These are phyloP conservation scores for Myanophis thanlyinensis DNA, from an alignment of 2,113 vertebrate species.

Conservation along the genomic window DNA sequence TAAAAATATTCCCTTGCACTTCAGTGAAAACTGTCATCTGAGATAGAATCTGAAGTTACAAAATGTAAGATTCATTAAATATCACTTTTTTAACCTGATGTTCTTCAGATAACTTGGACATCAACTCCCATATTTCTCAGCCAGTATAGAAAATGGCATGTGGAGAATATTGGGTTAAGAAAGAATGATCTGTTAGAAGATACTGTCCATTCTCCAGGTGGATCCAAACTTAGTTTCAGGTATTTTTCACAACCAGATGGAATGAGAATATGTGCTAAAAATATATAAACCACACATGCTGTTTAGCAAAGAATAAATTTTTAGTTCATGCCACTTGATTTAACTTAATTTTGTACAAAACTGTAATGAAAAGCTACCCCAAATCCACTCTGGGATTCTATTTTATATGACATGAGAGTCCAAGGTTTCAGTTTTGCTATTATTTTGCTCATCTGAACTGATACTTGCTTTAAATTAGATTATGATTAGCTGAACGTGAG, in stretches of 20 bases:
- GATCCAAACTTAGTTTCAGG: neutral
- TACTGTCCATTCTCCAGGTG: neutral
- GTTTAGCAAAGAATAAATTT: conserved; percentile 7
- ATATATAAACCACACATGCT: neutral
- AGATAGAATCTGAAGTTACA: neutral
- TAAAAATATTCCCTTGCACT: neutral
- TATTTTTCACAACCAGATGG: neutral
- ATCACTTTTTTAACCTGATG: neutral
- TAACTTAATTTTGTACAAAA: conserved; percentile 45
- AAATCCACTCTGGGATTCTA: conserved; percentile 21
- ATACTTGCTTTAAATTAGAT: neutral
- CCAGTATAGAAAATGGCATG: neutral
- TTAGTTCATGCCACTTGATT: conserved; percentile 42
- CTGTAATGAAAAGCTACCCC: conserved; percentile 46
- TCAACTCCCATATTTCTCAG: neutral
- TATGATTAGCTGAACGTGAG: neutral
- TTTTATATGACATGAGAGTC: conserved; percentile 39
- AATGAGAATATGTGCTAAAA: conserved; percentile 5
- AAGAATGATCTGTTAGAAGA: neutral
- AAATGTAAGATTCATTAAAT: neutral
- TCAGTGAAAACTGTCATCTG: neutral
- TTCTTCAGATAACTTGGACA: neutral
- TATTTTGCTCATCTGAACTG: conserved; percentile 28
- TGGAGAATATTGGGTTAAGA: neutral
- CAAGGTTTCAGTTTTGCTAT: conserved; percentile 38